These are phyloP conservation scores for Meiosimyza decipiens DNA, from an alignment of 2,888 invertebrate species.

Conservation along the genomic window DNA sequence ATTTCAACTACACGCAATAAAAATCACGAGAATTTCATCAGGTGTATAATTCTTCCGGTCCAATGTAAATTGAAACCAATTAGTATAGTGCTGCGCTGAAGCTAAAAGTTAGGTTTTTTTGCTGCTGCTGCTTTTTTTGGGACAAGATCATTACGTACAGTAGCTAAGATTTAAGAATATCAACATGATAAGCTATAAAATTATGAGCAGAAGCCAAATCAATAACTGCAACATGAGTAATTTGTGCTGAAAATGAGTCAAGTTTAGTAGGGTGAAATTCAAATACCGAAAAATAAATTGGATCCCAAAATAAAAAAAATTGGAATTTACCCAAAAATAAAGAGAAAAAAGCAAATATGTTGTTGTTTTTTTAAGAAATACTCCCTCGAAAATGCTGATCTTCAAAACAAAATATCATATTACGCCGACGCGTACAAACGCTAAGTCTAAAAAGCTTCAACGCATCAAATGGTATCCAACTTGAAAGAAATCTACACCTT, in stretches of 20 bases:
- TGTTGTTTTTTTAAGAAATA: too few species aligned
- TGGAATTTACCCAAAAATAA: slow-evolving; percentile 15
- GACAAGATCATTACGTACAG: too few species aligned
- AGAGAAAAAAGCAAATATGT: slow-evolving; percentile 34
- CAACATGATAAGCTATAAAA: background rate
- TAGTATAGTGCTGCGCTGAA: slow-evolving; percentile 37
- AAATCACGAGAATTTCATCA: slow-evolving; percentile 38
- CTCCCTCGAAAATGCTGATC: slow-evolving; percentile 46
- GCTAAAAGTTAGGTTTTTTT: background rate
- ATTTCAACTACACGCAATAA: slow-evolving; percentile 1
- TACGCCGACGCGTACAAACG: slow-evolving; percentile 53
- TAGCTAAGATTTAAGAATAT: too few species aligned
- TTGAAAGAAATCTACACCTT: slow-evolving; percentile 31
- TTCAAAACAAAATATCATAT: slow-evolving; percentile 56
- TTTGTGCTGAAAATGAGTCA: slow-evolving; percentile 32
- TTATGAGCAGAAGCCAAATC: slow-evolving; percentile 57
- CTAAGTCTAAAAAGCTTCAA: background rate
- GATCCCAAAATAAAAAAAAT: slow-evolving; percentile 6
- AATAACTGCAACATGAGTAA: slow-evolving; percentile 49
- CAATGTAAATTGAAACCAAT: slow-evolving; percentile 48
- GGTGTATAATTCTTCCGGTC: slow-evolving; percentile 50
- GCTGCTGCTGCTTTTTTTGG: too few species aligned
- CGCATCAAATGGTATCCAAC: slow-evolving; percentile 22
- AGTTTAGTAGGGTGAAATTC: background rate
- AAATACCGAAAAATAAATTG: slow-evolving; percentile 11